Percentiles rank a stretch among this genome's conserved stretches.
phyloP scores from a whole-genome alignment of 92 coral and sea anemone genomes.

The Porites lobata region DNA sequence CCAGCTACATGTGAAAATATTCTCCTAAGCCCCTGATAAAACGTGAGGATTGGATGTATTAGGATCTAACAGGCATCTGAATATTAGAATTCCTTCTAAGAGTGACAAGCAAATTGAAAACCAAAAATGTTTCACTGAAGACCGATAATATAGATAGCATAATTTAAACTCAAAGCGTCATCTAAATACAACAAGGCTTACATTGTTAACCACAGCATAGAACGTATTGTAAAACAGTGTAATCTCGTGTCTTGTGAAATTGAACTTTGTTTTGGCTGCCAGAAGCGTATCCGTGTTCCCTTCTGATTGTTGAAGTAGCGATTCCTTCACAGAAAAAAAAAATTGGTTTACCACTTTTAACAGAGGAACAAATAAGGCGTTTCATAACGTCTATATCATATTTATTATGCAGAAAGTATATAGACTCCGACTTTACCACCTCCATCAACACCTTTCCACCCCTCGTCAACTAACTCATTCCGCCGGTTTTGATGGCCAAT shows the following conservation, averaged over 20 bases:
- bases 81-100: too few relatives aligned
- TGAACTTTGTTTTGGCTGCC: slow-evolving; percentile 3
- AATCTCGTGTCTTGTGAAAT: slow-evolving; percentile 3
- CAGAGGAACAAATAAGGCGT: too few relatives aligned
- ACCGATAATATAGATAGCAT: not conserved
- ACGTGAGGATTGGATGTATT: not conserved
- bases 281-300: slow-evolving; percentile 19
- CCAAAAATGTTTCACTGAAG: too few relatives aligned
- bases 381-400: too few relatives aligned
- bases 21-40: not conserved
- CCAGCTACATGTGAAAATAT: not conserved
- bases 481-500: too few relatives aligned
- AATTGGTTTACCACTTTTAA: not conserved
- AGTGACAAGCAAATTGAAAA: too few relatives aligned
- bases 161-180: not conserved
- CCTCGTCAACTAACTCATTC: too few relatives aligned
- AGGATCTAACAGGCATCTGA: too few relatives aligned
- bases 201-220: slow-evolving; percentile 9
- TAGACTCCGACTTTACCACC: too few relatives aligned
- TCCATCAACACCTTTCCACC: too few relatives aligned
- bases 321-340: slow-evolving; percentile 11
- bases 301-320: slow-evolving; percentile 12
- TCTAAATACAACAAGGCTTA: not conserved
- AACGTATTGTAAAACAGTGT: not conserved
- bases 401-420: too few relatives aligned